These are phyloP conservation scores for Tricholauxania praeusta DNA, from an alignment of 2,888 invertebrate genomes.

Conservation along the genomic window DNA sequence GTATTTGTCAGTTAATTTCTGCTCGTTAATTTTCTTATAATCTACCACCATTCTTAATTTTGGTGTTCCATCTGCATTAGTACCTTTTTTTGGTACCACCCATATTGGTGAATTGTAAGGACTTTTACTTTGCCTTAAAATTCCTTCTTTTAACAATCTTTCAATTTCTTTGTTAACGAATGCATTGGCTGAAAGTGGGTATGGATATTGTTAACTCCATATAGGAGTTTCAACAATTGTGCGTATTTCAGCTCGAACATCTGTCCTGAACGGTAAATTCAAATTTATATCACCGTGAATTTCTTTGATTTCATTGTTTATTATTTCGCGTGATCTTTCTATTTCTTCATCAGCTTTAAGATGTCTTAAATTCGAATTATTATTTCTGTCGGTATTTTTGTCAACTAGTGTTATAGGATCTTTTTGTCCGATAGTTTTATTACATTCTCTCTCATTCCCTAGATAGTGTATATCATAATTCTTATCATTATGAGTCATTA, in stretches of 20 bases:
- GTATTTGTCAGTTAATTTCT: conserved; percentile 38
- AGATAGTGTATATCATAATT: no score
- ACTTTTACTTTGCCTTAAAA: conserved; percentile 34
- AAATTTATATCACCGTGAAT: conserved; percentile 28
- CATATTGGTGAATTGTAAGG: conserved; percentile 27
- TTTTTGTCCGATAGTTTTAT: no score
- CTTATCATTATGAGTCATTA: background rate
- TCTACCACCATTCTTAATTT: conserved; percentile 40
- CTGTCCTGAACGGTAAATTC: conserved; percentile 39
- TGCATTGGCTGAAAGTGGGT: conserved; percentile 34
- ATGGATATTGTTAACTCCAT: conserved; percentile 40
- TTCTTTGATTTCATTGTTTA: no score
- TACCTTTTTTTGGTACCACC: conserved; percentile 30
- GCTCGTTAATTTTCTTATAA: conserved; percentile 39
- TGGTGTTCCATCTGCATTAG: conserved; percentile 24
- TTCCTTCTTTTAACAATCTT: conserved; percentile 25
- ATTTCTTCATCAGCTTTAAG: no score
- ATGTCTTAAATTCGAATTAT: no score
- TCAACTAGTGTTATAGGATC: no score
- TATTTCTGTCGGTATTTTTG: no score
- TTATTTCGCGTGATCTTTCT: no score
- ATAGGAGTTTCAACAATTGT: conserved; percentile 37
- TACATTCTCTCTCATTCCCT: no score
- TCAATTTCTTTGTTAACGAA: conserved; percentile 39
- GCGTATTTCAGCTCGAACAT: conserved; percentile 40